A percentile compares a stretch with the other conserved stretches of the same genome.
Conservation (phyloP, 2,113 vertebrate species). For the Potamarius usumacintae region DNA sequence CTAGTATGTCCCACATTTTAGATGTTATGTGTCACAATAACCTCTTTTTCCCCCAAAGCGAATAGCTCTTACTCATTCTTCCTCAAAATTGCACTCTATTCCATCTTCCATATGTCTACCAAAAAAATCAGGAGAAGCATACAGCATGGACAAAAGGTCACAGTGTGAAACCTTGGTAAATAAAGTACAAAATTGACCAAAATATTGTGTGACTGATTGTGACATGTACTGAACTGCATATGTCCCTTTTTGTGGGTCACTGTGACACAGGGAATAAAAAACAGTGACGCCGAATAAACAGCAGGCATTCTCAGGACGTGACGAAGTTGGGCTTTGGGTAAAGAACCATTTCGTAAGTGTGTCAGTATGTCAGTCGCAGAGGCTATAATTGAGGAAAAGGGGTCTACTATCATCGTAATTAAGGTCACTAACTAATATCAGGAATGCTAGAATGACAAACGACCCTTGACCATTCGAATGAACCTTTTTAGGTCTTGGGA, state of each 20-base stretch:
- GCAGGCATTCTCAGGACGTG: neutral
- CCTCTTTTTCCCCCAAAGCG: neutral
- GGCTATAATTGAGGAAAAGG: neutral
- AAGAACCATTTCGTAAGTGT: conserved; percentile 14
- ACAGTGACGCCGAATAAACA: neutral
- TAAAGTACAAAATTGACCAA: conserved; percentile 19
- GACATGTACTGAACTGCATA: conserved; percentile 1
- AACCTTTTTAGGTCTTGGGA: neutral
- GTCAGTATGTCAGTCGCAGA: conserved; percentile 27
- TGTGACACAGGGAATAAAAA: conserved; percentile 17
- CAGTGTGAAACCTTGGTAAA: neutral
- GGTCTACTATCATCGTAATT: neutral
- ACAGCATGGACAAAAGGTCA: conserved; percentile 22
- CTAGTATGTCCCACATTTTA: conserved; percentile 19
- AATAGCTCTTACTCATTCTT: conserved; percentile 5
- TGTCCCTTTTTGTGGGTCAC: conserved; percentile 8
- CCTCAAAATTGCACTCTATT: conserved; percentile 16
- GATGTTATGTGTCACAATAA: neutral
- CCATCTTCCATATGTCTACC: conserved; percentile 2
- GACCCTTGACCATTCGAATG: neutral
- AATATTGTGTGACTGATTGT: conserved; percentile 25
- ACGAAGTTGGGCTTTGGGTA: neutral
- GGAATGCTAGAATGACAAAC: no score
- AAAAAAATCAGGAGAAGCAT: neutral
- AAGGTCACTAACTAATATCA: conserved; percentile 2